Conservation (phyloP, 2,113 vertebrate genomes). For the Chinchilla lanigera region DNA sequence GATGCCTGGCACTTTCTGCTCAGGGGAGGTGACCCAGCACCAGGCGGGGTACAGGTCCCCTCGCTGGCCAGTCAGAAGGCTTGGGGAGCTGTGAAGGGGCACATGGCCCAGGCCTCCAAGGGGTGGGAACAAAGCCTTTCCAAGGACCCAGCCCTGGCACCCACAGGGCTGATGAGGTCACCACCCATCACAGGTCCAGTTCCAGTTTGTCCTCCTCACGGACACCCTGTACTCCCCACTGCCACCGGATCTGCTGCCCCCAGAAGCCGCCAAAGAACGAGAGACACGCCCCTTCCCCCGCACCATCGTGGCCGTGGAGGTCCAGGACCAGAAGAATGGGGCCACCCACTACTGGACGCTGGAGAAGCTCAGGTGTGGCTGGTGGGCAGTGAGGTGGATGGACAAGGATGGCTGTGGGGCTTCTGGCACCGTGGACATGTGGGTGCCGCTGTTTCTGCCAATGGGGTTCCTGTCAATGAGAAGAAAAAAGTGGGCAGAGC, state of each 20-base stretch:
- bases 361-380: conserved; percentile 94
- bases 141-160: fast-evolving
- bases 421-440: fast-evolving
- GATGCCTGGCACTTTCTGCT: fast-evolving
- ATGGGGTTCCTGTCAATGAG: fast-evolving
- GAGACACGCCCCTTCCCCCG: conserved; percentile 94
- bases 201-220: conserved; percentile 98
- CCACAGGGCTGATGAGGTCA: neutral
- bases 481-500: fast-evolving
- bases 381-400: fast-evolving
- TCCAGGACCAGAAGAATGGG: conserved; percentile 98
- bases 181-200: conserved; percentile 92
- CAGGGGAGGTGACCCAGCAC: neutral
- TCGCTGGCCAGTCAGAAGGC: neutral
- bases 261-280: conserved; percentile 91
- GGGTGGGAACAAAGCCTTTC: fast-evolving
- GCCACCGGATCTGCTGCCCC: conserved; percentile 94
- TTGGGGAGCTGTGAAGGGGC: fast-evolving
- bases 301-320: conserved; percentile 97
- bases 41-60: fast-evolving
- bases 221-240: conserved; percentile 97
- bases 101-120: fast-evolving
- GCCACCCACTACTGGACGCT: conserved; percentile 99
- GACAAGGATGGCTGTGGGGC: fast-evolving
- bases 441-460: fast-evolving